Conservation (phyloP, 2,113 vertebrate genomes). For the Ivindomyrus marchei region DNA sequence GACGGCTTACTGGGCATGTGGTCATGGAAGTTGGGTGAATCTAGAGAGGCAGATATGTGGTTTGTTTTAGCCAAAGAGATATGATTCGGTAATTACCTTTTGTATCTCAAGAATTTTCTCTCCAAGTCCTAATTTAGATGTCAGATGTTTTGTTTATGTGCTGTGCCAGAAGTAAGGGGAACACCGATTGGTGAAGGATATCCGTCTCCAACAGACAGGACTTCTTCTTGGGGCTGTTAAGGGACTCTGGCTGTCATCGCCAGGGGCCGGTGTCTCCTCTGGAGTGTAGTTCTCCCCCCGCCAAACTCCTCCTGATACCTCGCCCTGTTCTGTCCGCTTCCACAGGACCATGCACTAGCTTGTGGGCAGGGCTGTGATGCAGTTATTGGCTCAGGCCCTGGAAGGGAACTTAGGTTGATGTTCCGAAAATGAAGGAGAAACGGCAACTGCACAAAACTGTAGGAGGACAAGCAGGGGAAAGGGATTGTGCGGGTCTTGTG, state of each 20-base stretch:
- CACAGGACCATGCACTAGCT: not conserved
- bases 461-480: not conserved
- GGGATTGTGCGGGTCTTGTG: not conserved
- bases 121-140: not conserved
- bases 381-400: not conserved
- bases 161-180: not conserved
- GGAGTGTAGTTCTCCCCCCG: not conserved
- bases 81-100: not conserved
- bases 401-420: not conserved
- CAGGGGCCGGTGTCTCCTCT: not conserved
- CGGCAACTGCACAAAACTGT: not conserved
- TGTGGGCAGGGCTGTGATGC: not conserved
- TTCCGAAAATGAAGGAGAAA: not conserved
- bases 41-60: not conserved
- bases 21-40: not conserved
- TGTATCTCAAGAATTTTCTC: not conserved
- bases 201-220: not conserved
- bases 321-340: not conserved
- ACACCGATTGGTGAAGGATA: not conserved
- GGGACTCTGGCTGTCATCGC: not conserved
- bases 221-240: not conserved
- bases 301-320: not conserved
- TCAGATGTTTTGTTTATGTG: not conserved
- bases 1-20: not conserved
- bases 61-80: not conserved